Conservation (phyloP, 2,113 vertebrate species). For the Gracilinanus agilis region DNA sequence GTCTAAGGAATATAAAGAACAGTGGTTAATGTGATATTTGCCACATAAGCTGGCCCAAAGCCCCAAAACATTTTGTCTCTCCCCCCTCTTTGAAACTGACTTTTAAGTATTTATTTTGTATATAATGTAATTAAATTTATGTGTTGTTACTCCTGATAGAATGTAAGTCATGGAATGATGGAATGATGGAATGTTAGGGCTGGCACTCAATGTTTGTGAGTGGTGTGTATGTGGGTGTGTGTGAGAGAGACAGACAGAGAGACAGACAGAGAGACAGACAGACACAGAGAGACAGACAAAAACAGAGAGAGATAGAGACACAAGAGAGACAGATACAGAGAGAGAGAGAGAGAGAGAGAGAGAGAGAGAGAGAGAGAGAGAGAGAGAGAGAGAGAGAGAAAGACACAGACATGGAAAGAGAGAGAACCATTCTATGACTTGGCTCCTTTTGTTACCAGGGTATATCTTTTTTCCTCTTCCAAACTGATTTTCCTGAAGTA, state of each 20-base stretch:
- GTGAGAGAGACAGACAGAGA: neutral
- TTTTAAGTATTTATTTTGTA: neutral
- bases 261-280: accelerated
- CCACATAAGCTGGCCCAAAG: neutral
- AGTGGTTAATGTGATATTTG: neutral
- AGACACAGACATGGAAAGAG: neutral
- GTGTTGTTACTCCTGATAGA: neutral
- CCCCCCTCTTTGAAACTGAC: neutral
- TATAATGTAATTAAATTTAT: neutral
- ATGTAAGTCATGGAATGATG: no score
- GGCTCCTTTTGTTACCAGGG: neutral
- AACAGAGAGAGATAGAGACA: neutral
- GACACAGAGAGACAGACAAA: no score
- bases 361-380: no score
- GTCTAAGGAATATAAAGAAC: neutral
- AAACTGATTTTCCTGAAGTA: neutral
- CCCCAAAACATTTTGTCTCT: neutral
- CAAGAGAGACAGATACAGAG: neutral
- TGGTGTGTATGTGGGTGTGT: neutral
- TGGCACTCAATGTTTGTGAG: no score
- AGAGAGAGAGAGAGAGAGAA: no score
- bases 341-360: neutral
- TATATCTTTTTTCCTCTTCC: neutral
- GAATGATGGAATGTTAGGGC: no score
- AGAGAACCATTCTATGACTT: neutral